These are phyloP conservation scores for Leuctra nigra DNA, from an alignment of 2,888 invertebrate species.

Conservation along the genomic window DNA sequence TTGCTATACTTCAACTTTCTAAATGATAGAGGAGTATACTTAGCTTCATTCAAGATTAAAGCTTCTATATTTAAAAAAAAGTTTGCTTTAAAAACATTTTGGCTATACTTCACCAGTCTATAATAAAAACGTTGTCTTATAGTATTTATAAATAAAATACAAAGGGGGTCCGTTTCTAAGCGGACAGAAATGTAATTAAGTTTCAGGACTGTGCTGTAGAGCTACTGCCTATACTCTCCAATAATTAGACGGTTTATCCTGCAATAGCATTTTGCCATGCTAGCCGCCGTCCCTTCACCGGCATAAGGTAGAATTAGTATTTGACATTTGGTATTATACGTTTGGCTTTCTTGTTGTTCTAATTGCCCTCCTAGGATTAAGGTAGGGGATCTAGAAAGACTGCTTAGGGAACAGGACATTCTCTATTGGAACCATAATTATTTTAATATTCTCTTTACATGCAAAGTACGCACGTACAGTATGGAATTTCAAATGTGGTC, in stretches of 20 bases:
- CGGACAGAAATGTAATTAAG: background rate
- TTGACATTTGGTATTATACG: conserved; percentile 15
- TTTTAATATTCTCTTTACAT: background rate
- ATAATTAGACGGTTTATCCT: background rate
- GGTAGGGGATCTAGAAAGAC: background rate
- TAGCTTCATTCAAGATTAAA: conserved; percentile 3
- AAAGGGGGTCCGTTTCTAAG: background rate
- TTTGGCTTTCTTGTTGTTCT: background rate
- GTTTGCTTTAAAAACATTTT: background rate
- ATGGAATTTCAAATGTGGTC: too few species aligned
- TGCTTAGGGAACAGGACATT: background rate
- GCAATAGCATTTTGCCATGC: background rate
- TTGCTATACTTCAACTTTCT: too few species aligned
- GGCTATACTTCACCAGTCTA: background rate
- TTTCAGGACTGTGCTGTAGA: background rate
- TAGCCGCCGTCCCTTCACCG: too few species aligned
- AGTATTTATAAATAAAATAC: conserved; percentile 1
- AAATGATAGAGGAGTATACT: too few species aligned
- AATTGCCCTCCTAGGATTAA: conserved; percentile 1
- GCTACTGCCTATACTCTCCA: background rate
- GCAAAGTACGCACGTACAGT: too few species aligned
- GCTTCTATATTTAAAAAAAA: background rate
- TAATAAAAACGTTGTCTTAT: background rate
- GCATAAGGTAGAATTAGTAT: conserved; percentile 14
- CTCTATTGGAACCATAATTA: background rate